phyloP scores from a whole-genome alignment of 1,140 invertebrate genomes.

The Dufourea novaeangliae region DNA sequence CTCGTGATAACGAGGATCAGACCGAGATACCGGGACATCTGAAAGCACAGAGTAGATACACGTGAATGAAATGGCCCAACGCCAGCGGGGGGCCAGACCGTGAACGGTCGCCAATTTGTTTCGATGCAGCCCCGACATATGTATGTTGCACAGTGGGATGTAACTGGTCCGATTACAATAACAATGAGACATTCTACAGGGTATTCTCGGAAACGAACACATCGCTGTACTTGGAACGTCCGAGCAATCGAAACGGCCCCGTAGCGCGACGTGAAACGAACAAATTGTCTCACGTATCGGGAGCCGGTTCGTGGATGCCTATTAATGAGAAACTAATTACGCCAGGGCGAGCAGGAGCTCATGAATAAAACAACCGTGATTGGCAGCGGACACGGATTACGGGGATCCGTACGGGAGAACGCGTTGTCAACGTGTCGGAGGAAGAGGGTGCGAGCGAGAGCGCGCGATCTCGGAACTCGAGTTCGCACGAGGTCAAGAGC shows the following conservation, averaged over 20 bases:
- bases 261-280: too few species aligned
- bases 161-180: neutral
- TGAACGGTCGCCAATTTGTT: too few species aligned
- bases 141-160: neutral
- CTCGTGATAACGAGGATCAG: slow-evolving; percentile 67
- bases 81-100: too few species aligned
- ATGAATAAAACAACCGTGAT: slow-evolving; percentile 36
- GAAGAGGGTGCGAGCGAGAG: slow-evolving; percentile 1
- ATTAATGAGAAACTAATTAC: slow-evolving; percentile 38
- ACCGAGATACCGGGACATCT: slow-evolving; percentile 73
- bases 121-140: too few species aligned
- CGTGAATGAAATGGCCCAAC: neutral
- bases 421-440: slow-evolving; percentile 12
- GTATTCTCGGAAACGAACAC: too few species aligned
- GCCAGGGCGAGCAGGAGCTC: neutral
- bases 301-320: neutral
- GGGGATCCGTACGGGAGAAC: slow-evolving; percentile 26
- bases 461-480: slow-evolving; percentile 42
- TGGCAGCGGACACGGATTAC: slow-evolving; percentile 24
- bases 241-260: too few species aligned
- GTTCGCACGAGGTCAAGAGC: slow-evolving; percentile 66
- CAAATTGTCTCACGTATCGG: slow-evolving; percentile 1
- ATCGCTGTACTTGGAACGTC: too few species aligned
- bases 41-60: slow-evolving; percentile 52
- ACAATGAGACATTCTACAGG: neutral